Percentiles rank a stretch among this genome's conserved stretches.
Conservation (phyloP, 2,113 vertebrate species). For the Chaenogobius annularis region DNA sequence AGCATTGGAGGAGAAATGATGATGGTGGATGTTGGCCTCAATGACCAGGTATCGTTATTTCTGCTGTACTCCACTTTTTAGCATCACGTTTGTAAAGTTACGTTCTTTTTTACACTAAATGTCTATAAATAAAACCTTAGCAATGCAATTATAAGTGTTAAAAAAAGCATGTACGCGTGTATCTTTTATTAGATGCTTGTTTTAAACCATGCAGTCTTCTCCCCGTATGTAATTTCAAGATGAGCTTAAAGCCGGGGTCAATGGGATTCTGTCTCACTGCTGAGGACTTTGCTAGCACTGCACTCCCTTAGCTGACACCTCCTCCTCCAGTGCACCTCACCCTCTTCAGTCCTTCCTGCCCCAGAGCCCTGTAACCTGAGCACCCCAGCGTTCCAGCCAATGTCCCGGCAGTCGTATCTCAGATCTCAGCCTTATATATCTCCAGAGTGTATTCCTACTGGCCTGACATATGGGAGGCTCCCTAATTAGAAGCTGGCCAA, state of each 20-base stretch:
- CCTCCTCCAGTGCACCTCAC: conserved; percentile 29
- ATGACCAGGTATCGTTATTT: conserved; percentile 84
- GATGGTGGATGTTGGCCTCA: conserved; percentile 91
- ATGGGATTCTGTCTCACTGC: conserved; percentile 43
- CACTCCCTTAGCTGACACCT: conserved; percentile 53
- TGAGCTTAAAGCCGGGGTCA: conserved; percentile 25
- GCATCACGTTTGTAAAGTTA: neutral
- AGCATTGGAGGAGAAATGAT: conserved; percentile 93
- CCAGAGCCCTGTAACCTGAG: conserved; percentile 63
- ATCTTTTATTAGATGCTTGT: too few species aligned
- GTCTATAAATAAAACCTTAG: too few species aligned
- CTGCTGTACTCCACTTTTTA: neutral
- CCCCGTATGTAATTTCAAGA: conserved; percentile 52
- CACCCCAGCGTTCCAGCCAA: conserved; percentile 47
- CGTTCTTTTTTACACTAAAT: neutral
- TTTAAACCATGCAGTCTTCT: neutral
- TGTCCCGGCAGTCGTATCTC: conserved; percentile 43
- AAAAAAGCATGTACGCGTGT: too few species aligned
- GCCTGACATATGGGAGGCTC: conserved; percentile 67
- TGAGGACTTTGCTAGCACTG: conserved; percentile 67
- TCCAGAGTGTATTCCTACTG: conserved; percentile 59
- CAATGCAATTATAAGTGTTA: too few species aligned
- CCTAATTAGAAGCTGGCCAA: conserved; percentile 75
- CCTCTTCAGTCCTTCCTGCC: conserved; percentile 7
- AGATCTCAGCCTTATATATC: conserved; percentile 66